Evolutionary conservation across 2,113 vertebrate species (phyloP), one percentile per base, ranked within the genome.

Genomic region (Panthera tigris): DNA sequence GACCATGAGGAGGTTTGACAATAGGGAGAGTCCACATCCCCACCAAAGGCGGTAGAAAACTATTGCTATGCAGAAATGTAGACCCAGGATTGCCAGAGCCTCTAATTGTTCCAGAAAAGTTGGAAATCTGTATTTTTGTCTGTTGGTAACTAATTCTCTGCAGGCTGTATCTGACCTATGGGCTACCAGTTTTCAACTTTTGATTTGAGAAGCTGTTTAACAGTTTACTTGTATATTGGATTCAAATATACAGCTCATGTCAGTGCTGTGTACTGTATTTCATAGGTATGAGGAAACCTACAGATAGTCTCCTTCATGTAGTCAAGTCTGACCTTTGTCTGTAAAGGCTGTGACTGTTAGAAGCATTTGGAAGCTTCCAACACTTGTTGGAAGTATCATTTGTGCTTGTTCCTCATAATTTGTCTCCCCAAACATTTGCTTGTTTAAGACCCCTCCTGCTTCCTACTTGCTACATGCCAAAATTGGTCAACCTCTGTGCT

Each of bases 401-500:
- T 94, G 81, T 91, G 31, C 68, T 86, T 81, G 31, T 95, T 97
- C 89, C 93, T 97, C 89, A 86, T 84, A 39, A 71, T 92, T 80
- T 93, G 27, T 91, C 88, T 57, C 36, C 79, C 21, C 68, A 74
- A 93, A 91, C 36, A 27, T 89, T 93, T 33, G 71, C 57, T 92
- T 94, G 65, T 90, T 84, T 95, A 79, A 94, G 50, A 81, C 50
- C 76, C 48, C 41, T 90, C 83, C 36, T 65, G 71, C 93, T 98
- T 98, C 96, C 97, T 97, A 73, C 94, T 97, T 94, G 88, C 84
- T 97, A 7, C 71, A 33, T 41, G 29, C 84, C 82, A 94, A 45
- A 84, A 61, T 63, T 91, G 88, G 87, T 91, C 83, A 81, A 36
- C 69, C 15, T 97, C 52, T 52, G 45, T 27, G 71, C 45, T 45